phyloP scores from a whole-genome alignment of 1,140 invertebrate species.

The Frieseomelitta varia region DNA sequence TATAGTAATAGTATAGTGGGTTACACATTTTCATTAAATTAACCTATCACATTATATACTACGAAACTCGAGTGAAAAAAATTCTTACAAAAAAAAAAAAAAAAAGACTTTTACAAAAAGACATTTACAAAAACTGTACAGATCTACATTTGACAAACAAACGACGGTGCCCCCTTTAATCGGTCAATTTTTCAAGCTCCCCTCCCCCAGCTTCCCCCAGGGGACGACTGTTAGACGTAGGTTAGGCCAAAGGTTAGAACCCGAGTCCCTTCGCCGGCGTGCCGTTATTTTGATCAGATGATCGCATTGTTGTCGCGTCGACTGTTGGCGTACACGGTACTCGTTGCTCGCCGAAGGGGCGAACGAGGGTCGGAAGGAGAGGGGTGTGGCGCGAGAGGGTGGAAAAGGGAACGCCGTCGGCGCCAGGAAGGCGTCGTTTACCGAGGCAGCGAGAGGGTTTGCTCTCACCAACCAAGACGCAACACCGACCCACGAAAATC shows the following conservation, averaged over 20 bases:
- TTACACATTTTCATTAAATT: too few relatives aligned
- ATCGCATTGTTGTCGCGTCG: slow-evolving; percentile 10
- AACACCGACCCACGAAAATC: slow-evolving; percentile 21
- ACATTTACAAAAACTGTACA: too few relatives aligned
- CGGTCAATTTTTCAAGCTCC: too few relatives aligned
- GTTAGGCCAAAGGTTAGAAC: neutral
- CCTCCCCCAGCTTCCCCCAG: too few relatives aligned
- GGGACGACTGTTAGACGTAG: neutral
- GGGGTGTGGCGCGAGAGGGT: neutral
- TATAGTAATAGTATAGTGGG: too few relatives aligned
- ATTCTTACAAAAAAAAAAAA: too few relatives aligned
- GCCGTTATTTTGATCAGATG: neutral
- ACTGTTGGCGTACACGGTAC: neutral
- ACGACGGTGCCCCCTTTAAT: too few relatives aligned
- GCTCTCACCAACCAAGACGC: slow-evolving; percentile 1
- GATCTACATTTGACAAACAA: too few relatives aligned
- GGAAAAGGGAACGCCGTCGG: neutral
- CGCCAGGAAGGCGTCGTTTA: slow-evolving; percentile 21
- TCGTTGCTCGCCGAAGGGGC: neutral
- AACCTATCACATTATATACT: too few relatives aligned
- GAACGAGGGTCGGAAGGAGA: neutral
- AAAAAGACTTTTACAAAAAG: too few relatives aligned
- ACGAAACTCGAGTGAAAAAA: too few relatives aligned
- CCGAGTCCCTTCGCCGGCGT: too few relatives aligned
- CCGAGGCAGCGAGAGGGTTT: neutral